Conservation (phyloP, 2,797 vertebrate species). For the Brotula barbata region DNA sequence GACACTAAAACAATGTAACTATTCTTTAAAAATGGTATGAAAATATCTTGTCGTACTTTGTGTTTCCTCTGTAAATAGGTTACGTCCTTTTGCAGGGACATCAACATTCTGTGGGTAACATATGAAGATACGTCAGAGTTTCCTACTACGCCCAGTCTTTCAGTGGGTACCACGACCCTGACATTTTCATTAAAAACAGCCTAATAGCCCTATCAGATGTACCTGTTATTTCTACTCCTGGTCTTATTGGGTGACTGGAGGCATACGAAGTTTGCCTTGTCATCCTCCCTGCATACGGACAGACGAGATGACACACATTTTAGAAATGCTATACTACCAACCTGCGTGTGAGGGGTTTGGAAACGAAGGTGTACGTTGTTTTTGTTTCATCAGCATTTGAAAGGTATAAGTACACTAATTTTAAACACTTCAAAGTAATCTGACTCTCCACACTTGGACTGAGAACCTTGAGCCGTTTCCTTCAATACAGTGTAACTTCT, state of each 20-base stretch:
- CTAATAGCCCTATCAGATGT: conserved; percentile 50
- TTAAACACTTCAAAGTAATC: conserved; percentile 42
- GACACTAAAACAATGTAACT: too few species aligned
- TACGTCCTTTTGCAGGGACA: conserved; percentile 5
- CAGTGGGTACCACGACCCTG: conserved; percentile 28
- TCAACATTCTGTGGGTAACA: not conserved
- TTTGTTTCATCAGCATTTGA: conserved; percentile 37
- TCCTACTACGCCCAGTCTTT: conserved; percentile 9
- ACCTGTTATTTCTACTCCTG: conserved; percentile 37
- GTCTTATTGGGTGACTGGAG: conserved; percentile 9
- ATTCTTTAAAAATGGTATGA: not conserved
- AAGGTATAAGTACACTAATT: conserved; percentile 38
- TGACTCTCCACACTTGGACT: conserved; percentile 22
- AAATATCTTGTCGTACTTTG: not conserved
- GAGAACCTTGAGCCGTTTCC: conserved; percentile 47
- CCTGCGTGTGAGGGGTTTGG: conserved; percentile 5
- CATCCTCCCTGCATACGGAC: conserved; percentile 18
- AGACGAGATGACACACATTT: conserved; percentile 12
- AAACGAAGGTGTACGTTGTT: conserved; percentile 31
- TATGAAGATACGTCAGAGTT: conserved; percentile 4
- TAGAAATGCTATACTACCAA: conserved; percentile 27
- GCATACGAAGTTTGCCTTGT: conserved; percentile 26
- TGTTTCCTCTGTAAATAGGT: not conserved
- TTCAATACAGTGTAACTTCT: conserved; percentile 24
- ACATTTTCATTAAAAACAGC: conserved; percentile 60